phyloP scores from a whole-genome alignment of 2,797 vertebrate genomes.

The Holocentrus rufus region DNA sequence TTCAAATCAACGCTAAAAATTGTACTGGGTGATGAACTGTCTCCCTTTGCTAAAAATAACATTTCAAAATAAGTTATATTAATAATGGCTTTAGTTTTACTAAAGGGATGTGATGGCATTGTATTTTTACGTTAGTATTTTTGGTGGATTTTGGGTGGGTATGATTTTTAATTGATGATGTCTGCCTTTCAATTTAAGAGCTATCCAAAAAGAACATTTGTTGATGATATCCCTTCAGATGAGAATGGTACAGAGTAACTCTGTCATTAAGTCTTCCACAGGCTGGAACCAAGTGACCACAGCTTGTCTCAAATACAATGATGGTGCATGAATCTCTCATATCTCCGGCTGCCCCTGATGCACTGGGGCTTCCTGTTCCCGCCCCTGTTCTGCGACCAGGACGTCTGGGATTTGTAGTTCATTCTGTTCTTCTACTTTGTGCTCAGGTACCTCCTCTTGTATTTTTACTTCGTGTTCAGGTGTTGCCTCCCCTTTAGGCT shows the following conservation, averaged over 20 bases:
- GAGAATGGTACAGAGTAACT: conserved; percentile 8
- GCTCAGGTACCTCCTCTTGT: conserved; percentile 26
- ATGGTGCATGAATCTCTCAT: conserved; percentile 37
- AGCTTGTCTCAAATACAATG: background rate
- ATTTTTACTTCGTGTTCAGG: conserved; percentile 30
- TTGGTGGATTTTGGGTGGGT: conserved; percentile 4
- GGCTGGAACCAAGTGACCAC: background rate
- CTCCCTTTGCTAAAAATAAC: background rate
- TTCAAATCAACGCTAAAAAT: conserved; percentile 1
- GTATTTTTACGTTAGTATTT: conserved; percentile 19
- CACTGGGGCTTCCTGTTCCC: conserved; percentile 46
- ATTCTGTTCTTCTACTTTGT: conserved; percentile 35
- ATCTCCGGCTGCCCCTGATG: conserved; percentile 78
- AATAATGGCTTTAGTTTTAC: conserved; percentile 30
- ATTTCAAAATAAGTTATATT: background rate
- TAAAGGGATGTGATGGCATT: conserved; percentile 14
- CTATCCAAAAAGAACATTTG: background rate
- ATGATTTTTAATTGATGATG: background rate
- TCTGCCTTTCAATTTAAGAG: conserved; percentile 11
- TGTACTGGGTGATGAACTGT: background rate
- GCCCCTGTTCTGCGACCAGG: conserved; percentile 43
- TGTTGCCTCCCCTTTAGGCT: conserved; percentile 26
- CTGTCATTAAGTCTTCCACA: conserved; percentile 15
- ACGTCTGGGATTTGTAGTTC: conserved; percentile 54
- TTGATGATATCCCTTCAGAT: conserved; percentile 3